Percentiles rank a stretch among this genome's conserved stretches.
These are phyloP conservation scores for Silurus lanzhouensis DNA, from an alignment of 2,797 vertebrate genomes.

Conservation along the genomic window DNA sequence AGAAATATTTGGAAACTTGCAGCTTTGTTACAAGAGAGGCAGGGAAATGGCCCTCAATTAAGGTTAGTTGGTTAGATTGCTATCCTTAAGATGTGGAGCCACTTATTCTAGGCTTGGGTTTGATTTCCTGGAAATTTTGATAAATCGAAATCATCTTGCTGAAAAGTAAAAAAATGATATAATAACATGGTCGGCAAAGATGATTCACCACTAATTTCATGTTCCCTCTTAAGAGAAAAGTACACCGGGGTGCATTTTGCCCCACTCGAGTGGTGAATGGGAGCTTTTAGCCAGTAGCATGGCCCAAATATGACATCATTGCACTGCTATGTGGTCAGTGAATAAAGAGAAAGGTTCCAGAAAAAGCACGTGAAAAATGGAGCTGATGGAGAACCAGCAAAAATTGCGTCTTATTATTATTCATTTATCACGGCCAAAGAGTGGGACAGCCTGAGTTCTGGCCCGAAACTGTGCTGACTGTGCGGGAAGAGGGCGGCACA, in stretches of 20 bases:
- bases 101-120: slow-evolving; percentile 65
- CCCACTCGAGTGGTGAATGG: slow-evolving; percentile 63
- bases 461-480: slow-evolving; percentile 57
- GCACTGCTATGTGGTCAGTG: slow-evolving; percentile 63
- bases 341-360: slow-evolving; percentile 62
- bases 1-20: slow-evolving; percentile 45
- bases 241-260: slow-evolving; percentile 61
- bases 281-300: slow-evolving; percentile 62
- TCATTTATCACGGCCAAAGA: slow-evolving; percentile 60
- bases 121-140: slow-evolving; percentile 74
- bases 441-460: slow-evolving; percentile 54
- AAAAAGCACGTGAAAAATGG: slow-evolving; percentile 59
- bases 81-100: slow-evolving; percentile 55
- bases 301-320: slow-evolving; percentile 70
- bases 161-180: slow-evolving; percentile 68
- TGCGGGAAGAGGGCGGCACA: slow-evolving; percentile 58
- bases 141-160: slow-evolving; percentile 72
- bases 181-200: slow-evolving; percentile 71
- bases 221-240: slow-evolving; percentile 68
- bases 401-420: slow-evolving; percentile 54
- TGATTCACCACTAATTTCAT: slow-evolving; percentile 79
- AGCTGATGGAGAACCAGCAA: slow-evolving; percentile 43
- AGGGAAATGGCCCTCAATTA: slow-evolving; percentile 43
- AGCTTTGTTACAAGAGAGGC: slow-evolving; percentile 44
- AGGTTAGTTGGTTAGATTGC: slow-evolving; percentile 55